Base-by-base conservation (phyloP, 2,888 invertebrate species). In the Endomychus coccineus region DNA sequence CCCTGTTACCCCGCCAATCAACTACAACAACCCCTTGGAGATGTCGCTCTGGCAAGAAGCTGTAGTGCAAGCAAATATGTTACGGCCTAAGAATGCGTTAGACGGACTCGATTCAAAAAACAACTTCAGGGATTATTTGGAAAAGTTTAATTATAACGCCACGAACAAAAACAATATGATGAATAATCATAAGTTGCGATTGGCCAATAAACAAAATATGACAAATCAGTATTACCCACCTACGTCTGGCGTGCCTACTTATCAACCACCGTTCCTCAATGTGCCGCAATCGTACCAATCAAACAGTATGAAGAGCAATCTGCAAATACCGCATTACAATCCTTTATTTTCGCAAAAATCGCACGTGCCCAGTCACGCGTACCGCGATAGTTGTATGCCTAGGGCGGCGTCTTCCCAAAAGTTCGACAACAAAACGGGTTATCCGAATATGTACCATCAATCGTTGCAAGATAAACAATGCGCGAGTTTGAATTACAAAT, bases 21-120 rank as follows among this genome's bases (percentile, higher is more conserved):
- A 73, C 43, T 74, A 74, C 54, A 69, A 69, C 10, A 74, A 69
- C 48, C 69, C 73, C 13, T 58, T 77, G 48, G 76, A 77, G 48
- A 63, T 75, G 48, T 75, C 77, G 1, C 71, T 81, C 70, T 81
- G 82, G 80, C 81, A 82, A 52, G 80, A 83, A 56, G 75, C 75
- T 2, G 70, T 80, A 66, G 66, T 73, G 39, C 63, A 63, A 46
- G 57, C 60, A 6, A 59, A 54, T 39, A 44, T 61, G 40, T 39
- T 61, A 16, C 48, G 59, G 31, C 55, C 54, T 34, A 62, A 61
- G 41, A 51, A 48, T 33, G 52, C 53, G 10, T 52, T 55, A 27
- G 61, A 62, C 25, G 47, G 48, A 31, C 16, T 10, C 10, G 28
- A 35, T 13, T 22, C 6, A 9, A 28, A 22, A 28, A 35, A 27